Evolutionary conservation across 2,797 vertebrate genomes (phyloP).

Genomic region (Xerus rutilus): DNA sequence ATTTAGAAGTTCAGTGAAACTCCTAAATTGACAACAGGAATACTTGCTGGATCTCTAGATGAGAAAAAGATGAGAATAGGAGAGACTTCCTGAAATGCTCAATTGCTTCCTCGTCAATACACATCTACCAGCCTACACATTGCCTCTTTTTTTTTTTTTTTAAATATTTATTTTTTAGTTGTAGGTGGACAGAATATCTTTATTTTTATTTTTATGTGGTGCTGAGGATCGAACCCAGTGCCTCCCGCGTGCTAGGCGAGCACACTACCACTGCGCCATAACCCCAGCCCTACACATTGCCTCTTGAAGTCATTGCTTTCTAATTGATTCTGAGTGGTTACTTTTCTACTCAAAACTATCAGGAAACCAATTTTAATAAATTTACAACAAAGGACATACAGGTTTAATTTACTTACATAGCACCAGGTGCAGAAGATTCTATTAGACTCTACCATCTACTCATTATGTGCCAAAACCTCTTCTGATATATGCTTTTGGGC

Average conservation of each 20-base stretch:
- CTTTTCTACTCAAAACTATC: constrained; percentile 31
- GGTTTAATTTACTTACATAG: constrained; percentile 29
- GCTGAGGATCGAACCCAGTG: too few relatives aligned
- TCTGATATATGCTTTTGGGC: background rate
- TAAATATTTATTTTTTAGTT: too few relatives aligned
- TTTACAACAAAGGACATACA: constrained; percentile 40
- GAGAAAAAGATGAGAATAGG: background rate
- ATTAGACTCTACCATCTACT: background rate
- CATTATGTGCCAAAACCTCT: background rate
- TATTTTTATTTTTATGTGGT: too few relatives aligned
- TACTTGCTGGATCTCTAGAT: background rate
- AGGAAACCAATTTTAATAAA: constrained; percentile 30
- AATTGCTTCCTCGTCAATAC: constrained; percentile 1
- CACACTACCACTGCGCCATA: too few relatives aligned
- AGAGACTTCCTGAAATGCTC: constrained; percentile 40
- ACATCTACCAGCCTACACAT: background rate
- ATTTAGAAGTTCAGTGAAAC: background rate
- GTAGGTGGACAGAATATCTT: too few relatives aligned
- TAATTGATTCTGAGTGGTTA: constrained; percentile 34
- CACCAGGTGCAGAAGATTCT: background rate
- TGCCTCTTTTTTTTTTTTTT: too few relatives aligned
- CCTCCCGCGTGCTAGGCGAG: too few relatives aligned
- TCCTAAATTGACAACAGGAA: background rate
- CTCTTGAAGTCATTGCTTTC: background rate
- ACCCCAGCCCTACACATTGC: background rate